phyloP scores from a whole-genome alignment of 2,888 invertebrate genomes.

The Hipparchia sbordonii region DNA sequence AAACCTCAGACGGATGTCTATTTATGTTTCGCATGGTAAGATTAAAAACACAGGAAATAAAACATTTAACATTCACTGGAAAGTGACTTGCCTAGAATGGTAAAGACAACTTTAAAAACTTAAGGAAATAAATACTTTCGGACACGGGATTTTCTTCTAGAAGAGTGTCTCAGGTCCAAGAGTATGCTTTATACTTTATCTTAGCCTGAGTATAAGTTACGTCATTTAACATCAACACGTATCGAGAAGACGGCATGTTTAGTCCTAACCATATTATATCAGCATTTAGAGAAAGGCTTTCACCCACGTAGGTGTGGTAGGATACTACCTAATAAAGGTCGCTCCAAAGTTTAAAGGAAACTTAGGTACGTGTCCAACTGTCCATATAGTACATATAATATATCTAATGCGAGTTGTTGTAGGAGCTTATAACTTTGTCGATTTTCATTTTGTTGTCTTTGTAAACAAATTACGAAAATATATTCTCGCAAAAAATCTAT shows the following conservation, averaged over 20 bases:
- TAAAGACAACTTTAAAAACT: not conserved
- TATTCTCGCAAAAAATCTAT: no score
- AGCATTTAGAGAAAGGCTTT: slow-evolving; percentile 18
- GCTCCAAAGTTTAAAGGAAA: slow-evolving; percentile 17
- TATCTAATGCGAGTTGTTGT: no score
- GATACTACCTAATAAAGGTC: slow-evolving; percentile 13
- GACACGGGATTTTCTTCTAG: not conserved
- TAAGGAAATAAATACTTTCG: slow-evolving; percentile 1
- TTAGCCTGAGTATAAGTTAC: no score
- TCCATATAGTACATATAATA: no score
- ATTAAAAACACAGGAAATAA: slow-evolving; percentile 15
- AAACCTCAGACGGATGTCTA: not conserved
- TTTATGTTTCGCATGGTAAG: not conserved
- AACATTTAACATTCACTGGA: not conserved
- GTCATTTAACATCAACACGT: not conserved
- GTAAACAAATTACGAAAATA: no score
- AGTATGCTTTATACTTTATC: no score
- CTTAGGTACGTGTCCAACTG: not conserved
- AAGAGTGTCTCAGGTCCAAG: not conserved
- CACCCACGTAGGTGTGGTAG: not conserved
- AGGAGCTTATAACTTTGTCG: no score
- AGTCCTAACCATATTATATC: not conserved
- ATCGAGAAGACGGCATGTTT: not conserved
- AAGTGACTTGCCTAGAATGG: slow-evolving; percentile 4
- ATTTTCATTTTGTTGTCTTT: no score